Evolutionary conservation across 2,888 invertebrate genomes (phyloP).

Genomic region (Odontothrips loti): DNA sequence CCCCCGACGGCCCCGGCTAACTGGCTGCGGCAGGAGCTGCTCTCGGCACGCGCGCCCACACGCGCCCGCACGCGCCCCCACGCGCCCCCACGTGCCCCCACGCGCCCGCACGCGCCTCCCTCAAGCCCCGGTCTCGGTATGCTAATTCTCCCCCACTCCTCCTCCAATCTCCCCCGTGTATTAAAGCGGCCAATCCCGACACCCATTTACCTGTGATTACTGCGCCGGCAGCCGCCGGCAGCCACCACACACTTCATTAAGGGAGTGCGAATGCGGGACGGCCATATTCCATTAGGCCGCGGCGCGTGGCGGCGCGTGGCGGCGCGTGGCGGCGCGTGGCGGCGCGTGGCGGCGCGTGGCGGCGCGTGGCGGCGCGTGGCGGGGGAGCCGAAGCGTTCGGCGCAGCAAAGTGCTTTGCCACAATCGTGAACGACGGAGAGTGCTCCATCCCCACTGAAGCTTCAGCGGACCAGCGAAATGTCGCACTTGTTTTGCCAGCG

Average conservation of each 20-base stretch:
- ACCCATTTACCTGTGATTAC: conserved; percentile 18
- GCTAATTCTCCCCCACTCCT: background rate
- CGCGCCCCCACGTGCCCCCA: background rate
- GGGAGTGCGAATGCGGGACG: background rate
- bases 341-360: too few relatives aligned
- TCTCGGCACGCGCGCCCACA: too few relatives aligned
- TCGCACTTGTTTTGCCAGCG: too few relatives aligned
- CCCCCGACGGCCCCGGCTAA: too few relatives aligned
- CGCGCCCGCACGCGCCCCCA: background rate
- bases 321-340: background rate
- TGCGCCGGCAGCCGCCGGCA: background rate
- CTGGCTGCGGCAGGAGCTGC: too few relatives aligned
- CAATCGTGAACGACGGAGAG: too few relatives aligned
- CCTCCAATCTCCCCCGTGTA: background rate
- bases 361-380: too few relatives aligned
- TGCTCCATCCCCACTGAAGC: too few relatives aligned
- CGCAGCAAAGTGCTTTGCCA: background rate
- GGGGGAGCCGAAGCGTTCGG: too few relatives aligned
- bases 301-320: background rate
- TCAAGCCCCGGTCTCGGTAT: background rate
- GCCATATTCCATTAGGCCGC: background rate
- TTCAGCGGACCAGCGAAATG: too few relatives aligned
- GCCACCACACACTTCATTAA: background rate
- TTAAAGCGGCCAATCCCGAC: conserved; percentile 3
- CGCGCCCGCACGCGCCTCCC: background rate